Evolutionary conservation across 2,888 invertebrate genomes (phyloP).

Genomic region (Serrognathus titanus): DNA sequence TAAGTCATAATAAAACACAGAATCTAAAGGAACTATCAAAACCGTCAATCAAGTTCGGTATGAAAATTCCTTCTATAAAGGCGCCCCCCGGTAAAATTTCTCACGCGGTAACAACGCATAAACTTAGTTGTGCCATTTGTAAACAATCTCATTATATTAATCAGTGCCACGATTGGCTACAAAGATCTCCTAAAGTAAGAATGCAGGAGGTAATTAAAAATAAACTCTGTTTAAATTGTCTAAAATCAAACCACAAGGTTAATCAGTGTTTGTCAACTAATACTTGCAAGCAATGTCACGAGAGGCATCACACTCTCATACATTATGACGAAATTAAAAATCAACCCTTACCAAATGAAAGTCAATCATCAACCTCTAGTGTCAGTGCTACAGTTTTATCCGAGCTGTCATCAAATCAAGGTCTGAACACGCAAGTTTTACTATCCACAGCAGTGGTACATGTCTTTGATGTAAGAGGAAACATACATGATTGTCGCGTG

Average conservation of each 20-base stretch:
- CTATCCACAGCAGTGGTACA: slow-evolving; percentile 19
- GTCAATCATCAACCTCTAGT: background rate
- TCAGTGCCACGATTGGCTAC: too few species aligned
- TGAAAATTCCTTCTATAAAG: background rate
- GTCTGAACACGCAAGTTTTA: background rate
- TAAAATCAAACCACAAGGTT: too few species aligned
- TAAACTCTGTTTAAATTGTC: too few species aligned
- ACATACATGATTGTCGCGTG: slow-evolving; percentile 12
- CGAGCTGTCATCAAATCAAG: background rate
- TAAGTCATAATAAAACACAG: background rate
- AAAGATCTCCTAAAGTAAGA: too few species aligned
- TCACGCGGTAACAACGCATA: too few species aligned
- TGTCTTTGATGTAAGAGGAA: slow-evolving; percentile 14
- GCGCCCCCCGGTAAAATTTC: background rate
- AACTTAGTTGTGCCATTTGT: too few species aligned
- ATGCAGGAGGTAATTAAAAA: too few species aligned
- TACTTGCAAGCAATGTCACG: background rate
- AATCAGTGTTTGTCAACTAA: too few species aligned
- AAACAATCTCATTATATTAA: too few species aligned
- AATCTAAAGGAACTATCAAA: background rate
- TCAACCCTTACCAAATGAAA: too few species aligned
- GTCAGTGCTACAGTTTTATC: background rate
- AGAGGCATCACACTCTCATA: background rate
- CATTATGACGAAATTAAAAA: background rate
- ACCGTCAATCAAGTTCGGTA: background rate